Base-by-base conservation (phyloP, 2,888 invertebrate genomes). In the Penaeus monodon region DNA sequence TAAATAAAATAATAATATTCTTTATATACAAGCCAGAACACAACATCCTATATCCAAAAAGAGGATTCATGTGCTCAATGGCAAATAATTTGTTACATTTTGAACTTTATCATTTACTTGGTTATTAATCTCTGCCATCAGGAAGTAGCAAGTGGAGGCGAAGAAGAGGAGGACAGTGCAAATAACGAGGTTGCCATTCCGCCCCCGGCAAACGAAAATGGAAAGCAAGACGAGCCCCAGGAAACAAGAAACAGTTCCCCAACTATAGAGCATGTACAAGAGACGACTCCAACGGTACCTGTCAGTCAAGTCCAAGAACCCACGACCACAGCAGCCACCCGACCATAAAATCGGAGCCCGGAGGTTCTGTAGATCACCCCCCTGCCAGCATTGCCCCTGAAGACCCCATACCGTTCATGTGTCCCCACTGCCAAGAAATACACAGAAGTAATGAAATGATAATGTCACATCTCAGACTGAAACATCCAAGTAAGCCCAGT, bases 401-500 rank as follows among this genome's bases (percentile, higher is more conserved):
- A 80, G 76, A 79, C 24, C 76, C 84, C 22, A 44, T 49, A 27
- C 90, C 88, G 8, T 84, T 86, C 44, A 22, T 77, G 33, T 90
- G 90, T 74, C 90, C 90, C 14, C 82, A 87, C 76, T 90, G 90
- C 80, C 77, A 86, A 6, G 88, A 88, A 63, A 78, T 76, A 12
- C 78, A 86, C 68, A 78, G 81, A 38, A 77, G 81, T n/a, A 38
- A 68, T 20, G 83, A 81, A 20, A 82, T 66, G 7, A 66, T 90
- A 20, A 65, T 49, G 27, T 83, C 85, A 27, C 90, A 90, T 38
- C 73, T 90, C 44, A 81, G 86, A 63, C 65, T 85, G 33, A 88
- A 86, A 68, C 90, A 90, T 84, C 88, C 90, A 10, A 73, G 85
- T 44, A 90, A 90, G 49, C 85, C 88, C 38, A 86, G 85, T 73